These are phyloP conservation scores for Zoanthus solanderi DNA, from an alignment of 92 coral and sea anemone species.

Conservation along the genomic window DNA sequence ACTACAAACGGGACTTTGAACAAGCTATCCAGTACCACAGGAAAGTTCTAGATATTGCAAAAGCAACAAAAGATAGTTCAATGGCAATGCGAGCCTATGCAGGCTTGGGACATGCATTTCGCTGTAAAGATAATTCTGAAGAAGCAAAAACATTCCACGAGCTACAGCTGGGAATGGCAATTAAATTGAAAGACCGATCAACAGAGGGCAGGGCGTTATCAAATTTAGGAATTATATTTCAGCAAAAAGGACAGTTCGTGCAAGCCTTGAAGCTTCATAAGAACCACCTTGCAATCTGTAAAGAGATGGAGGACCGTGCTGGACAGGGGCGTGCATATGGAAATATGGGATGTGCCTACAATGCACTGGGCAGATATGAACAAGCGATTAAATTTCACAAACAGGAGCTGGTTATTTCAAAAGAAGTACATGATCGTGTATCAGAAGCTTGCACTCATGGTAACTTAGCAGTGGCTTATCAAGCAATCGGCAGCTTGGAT, in stretches of 20 bases:
- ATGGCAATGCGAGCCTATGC: conserved; percentile 97
- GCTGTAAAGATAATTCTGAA: conserved; percentile 84
- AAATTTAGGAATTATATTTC: conserved; percentile 93
- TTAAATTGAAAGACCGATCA: conserved; percentile 86
- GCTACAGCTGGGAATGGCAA: conserved; percentile 87
- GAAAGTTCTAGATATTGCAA: conserved; percentile 83
- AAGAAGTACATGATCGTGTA: conserved; percentile 90
- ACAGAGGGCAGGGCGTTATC: conserved; percentile 98
- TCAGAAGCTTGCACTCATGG: conserved; percentile 99
- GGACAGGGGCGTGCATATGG: conserved; percentile 99
- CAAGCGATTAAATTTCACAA: conserved; percentile 98
- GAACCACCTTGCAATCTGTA: conserved; percentile 92
- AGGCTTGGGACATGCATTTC: conserved; percentile 93
- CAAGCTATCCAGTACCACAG: conserved; percentile 83
- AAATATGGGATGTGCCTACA: conserved; percentile 99
- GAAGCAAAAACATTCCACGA: conserved; percentile 86
- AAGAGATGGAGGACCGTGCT: conserved; percentile 93
- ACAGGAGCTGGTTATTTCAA: conserved; percentile 92
- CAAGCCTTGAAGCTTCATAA: conserved; percentile 95
- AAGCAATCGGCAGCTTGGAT: conserved; percentile 90
- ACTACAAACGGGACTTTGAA: conserved; percentile 85
- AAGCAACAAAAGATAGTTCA: conserved; percentile 78
- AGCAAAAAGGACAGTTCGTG: conserved; percentile 83
- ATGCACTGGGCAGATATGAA: conserved; percentile 91
- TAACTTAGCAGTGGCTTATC: conserved; percentile 97